These are phyloP conservation scores for Ageneiosus marmoratus DNA, from an alignment of 2,113 vertebrate species.

Conservation along the genomic window DNA sequence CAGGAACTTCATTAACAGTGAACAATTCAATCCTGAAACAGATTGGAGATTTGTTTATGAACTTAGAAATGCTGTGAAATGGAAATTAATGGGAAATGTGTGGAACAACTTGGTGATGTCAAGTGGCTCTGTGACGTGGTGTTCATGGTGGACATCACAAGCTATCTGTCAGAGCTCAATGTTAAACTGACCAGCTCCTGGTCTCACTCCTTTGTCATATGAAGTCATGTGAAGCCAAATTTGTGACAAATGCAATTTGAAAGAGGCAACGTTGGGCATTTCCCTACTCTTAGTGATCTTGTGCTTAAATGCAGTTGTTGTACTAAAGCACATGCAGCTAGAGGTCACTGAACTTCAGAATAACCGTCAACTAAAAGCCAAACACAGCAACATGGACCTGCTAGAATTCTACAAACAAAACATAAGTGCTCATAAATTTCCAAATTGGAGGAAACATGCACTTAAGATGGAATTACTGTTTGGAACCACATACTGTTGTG, in stretches of 20 bases:
- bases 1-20: no score
- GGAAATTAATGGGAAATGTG: neutral
- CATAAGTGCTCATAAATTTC: no score
- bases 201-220: neutral
- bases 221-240: neutral
- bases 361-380: neutral
- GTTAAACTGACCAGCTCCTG: neutral
- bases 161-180: neutral
- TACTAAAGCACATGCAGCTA: neutral
- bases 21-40: no score
- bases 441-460: no score
- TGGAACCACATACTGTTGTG: neutral
- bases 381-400: neutral
- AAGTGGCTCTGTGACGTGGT: neutral
- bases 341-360: slow-evolving; percentile 2
- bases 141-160: neutral
- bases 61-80: neutral
- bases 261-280: neutral
- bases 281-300: neutral
- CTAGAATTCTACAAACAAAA: neutral
- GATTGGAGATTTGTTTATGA: neutral
- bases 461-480: no score
- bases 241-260: neutral
- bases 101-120: no score
- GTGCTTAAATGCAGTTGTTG: neutral